These are phyloP conservation scores for Smithornis capensis DNA, from an alignment of 2,113 vertebrate genomes.

Conservation along the genomic window DNA sequence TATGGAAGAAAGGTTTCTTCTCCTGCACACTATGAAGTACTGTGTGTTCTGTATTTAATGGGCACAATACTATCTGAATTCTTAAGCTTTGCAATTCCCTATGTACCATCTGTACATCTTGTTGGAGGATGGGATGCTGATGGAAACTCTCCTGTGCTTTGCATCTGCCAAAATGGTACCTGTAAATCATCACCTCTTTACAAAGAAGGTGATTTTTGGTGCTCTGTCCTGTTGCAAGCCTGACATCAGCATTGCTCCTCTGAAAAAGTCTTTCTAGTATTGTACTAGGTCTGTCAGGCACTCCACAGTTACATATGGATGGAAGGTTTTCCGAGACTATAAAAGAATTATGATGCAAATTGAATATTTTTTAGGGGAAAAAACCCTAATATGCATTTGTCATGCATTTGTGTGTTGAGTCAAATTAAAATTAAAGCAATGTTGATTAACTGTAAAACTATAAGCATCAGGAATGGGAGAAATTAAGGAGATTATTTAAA, in stretches of 20 bases:
- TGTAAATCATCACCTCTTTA: constrained; percentile 20
- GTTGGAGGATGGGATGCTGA: background rate
- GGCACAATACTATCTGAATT: background rate
- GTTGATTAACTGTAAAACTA: background rate
- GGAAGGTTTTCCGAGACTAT: background rate
- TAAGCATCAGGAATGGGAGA: background rate
- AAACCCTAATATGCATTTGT: background rate
- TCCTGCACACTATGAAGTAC: background rate
- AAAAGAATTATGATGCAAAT: background rate
- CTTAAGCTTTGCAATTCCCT: constrained; percentile 5
- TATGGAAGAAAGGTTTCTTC: background rate
- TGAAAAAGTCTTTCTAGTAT: background rate
- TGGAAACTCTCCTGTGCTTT: background rate
- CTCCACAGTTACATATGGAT: background rate
- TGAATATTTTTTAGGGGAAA: background rate
- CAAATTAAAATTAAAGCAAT: background rate
- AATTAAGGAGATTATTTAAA: background rate
- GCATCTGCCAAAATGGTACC: background rate
- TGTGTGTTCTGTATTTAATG: background rate
- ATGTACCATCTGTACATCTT: background rate
- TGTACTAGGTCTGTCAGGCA: background rate
- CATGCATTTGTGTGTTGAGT: background rate
- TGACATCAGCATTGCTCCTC: background rate
- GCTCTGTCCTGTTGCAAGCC: background rate
- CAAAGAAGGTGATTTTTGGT: background rate